Evolutionary conservation across 1,140 invertebrate species (phyloP).

Genomic region (Lasioglossum albipes): DNA sequence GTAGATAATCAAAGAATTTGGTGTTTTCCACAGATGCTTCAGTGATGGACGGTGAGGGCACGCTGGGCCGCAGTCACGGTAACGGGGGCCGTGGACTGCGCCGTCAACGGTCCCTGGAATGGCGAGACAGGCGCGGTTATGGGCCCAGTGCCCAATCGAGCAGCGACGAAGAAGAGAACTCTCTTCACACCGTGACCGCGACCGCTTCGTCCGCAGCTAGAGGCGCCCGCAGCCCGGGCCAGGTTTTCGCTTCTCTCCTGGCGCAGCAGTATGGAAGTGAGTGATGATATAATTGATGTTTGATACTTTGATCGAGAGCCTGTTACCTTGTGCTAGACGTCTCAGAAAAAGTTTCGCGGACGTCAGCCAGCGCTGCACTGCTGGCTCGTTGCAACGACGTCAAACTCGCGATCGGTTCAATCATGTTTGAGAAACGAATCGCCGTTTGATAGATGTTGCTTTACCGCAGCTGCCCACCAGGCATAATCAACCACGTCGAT

Average conservation of each 20-base stretch:
- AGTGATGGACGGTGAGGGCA: slow-evolving; percentile 78
- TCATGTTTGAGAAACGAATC: slow-evolving; percentile 22
- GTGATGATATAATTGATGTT: slow-evolving; percentile 61
- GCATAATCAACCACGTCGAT: background rate
- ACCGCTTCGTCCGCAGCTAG: slow-evolving; percentile 70
- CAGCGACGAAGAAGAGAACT: slow-evolving; percentile 83
- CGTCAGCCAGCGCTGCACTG: too few species aligned
- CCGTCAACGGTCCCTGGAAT: slow-evolving; percentile 83
- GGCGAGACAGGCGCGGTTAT: slow-evolving; percentile 83
- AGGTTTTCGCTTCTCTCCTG: slow-evolving; percentile 83
- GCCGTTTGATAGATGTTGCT: background rate
- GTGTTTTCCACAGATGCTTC: slow-evolving; percentile 72
- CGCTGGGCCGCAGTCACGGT: slow-evolving; percentile 74
- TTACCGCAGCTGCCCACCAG: background rate
- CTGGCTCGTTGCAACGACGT: background rate
- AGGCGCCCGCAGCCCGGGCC: slow-evolving; percentile 81
- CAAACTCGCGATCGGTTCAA: background rate
- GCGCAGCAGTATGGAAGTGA: slow-evolving; percentile 79
- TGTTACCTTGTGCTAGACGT: background rate
- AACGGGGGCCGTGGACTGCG: slow-evolving; percentile 80
- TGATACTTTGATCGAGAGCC: slow-evolving; percentile 34
- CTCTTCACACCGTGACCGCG: slow-evolving; percentile 75
- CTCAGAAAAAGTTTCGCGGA: slow-evolving; percentile 11
- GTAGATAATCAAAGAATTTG: background rate
- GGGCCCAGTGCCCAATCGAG: slow-evolving; percentile 77